phyloP scores from a whole-genome alignment of 2,113 vertebrate species.

The Picathartes gymnocephalus region DNA sequence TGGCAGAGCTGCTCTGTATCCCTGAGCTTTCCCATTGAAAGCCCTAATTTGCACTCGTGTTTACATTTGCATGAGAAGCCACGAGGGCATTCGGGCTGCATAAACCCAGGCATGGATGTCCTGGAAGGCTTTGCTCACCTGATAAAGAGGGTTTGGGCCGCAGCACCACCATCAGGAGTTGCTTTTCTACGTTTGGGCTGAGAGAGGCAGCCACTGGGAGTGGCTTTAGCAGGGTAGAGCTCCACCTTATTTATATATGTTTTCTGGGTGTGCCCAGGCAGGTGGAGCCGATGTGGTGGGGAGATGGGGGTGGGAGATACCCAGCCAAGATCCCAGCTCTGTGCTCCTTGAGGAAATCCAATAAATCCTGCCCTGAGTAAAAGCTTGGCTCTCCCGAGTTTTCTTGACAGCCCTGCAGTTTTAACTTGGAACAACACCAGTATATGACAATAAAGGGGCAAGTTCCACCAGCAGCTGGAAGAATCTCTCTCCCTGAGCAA shows the following conservation, averaged over 20 bases:
- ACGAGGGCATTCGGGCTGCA: not conserved
- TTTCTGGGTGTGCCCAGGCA: not conserved
- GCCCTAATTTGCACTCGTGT: not conserved
- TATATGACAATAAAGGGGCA: not conserved
- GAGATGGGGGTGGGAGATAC: not conserved
- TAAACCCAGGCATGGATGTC: fast-evolving
- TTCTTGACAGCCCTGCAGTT: not conserved
- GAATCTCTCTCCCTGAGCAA: not conserved
- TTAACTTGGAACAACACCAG: not conserved
- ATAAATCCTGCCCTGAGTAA: not conserved
- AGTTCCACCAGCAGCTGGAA: not conserved
- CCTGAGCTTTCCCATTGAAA: not conserved
- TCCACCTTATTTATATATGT: not conserved
- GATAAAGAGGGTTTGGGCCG: not conserved
- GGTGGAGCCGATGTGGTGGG: not conserved
- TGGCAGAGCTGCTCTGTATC: not conserved
- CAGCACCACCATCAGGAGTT: not conserved
- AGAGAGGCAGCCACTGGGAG: not conserved
- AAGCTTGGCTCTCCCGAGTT: not conserved
- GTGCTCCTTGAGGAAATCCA: not conserved
- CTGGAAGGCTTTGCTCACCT: not conserved
- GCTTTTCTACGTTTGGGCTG: fast-evolving
- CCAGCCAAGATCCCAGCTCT: not conserved
- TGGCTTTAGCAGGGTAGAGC: not conserved
- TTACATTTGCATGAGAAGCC: not conserved